Evolutionary conservation across 2,888 invertebrate species (phyloP).

Genomic region (Linyphia triangularis): DNA sequence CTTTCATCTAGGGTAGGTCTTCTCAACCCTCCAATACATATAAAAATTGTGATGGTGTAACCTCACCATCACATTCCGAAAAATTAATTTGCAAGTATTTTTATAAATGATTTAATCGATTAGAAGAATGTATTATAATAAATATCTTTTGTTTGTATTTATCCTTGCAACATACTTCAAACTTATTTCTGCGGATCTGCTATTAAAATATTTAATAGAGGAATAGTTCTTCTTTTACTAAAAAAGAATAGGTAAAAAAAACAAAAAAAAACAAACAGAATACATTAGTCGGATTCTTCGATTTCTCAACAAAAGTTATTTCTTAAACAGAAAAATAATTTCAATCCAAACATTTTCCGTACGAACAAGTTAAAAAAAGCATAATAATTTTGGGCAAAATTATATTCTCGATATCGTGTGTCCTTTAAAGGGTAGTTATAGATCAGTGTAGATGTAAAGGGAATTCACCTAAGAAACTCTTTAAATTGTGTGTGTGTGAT

Average conservation of each 20-base stretch:
- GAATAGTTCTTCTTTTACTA: background rate
- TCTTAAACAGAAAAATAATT: background rate
- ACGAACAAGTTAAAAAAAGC: background rate
- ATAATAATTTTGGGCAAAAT: background rate
- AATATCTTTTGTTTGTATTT: too few relatives aligned
- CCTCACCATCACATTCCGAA: too few relatives aligned
- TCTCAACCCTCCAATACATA: too few relatives aligned
- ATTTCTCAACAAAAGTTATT: background rate
- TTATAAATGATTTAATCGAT: too few relatives aligned
- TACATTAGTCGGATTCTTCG: background rate
- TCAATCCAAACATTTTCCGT: background rate
- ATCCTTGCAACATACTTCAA: too few relatives aligned
- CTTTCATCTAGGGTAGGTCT: too few relatives aligned
- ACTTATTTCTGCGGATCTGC: too few relatives aligned
- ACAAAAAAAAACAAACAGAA: background rate
- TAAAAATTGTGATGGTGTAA: too few relatives aligned
- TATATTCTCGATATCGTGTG: background rate
- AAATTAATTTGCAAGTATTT: too few relatives aligned
- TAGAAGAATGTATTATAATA: too few relatives aligned
- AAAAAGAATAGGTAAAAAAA: background rate
- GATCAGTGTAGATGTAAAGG: background rate
- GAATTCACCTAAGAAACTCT: background rate
- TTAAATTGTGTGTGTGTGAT: too few relatives aligned
- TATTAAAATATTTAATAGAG: too few relatives aligned
- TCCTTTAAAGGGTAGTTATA: background rate